Evolutionary conservation across 2,797 vertebrate species (phyloP), one percentile per base, ranked within the genome.

Genomic region (Champsocephalus gunnari): DNA sequence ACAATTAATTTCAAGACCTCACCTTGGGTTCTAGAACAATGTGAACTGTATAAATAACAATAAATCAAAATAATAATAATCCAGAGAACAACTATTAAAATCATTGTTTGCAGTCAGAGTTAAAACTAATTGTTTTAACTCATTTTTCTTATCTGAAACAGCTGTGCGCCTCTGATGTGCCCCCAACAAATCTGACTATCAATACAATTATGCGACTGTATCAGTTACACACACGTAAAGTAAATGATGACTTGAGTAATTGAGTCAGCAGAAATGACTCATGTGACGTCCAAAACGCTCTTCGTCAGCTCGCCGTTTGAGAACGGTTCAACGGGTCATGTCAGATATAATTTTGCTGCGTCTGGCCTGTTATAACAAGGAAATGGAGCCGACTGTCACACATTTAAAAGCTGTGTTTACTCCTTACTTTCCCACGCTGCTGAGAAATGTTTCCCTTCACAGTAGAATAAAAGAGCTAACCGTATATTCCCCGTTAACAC

Each of bases 191-290:
- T 90, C 79, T 87, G 69, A 85, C 77, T 82, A 76, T 60, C 67
- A 79, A 86, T 88, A 87, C 86, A 90, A 88, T 41, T 57, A 56
- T 21, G n/a, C 56, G 8, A 38, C 77, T 68, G 60, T 80, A 85
- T 75, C 85, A 57, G 54, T 85, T 82, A 81, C 71, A 73, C 66
- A 81, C 74, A 58, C 80, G 81, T 73, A 44, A 84, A 71, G 77
- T 90, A 90, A 89, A 92, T 86, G 87, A 90, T 73, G 71, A 82
- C 63, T 86, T 83, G 73, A 86, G 75, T 70, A 73, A 79, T 71
- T 84, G 80, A 91, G 74, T 93, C 83, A 92, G 89, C 90, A 80
- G 82, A 92, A 91, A 84, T 84, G 56, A 86, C 80, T 80, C 57
- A 69, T 76, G 80, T 80, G 74, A 83, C 58, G 3, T 77, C 79